Percentiles rank a stretch among this genome's conserved stretches.
Conservation (phyloP, 2,888 invertebrate species). For the Petrophora chlorosata region DNA sequence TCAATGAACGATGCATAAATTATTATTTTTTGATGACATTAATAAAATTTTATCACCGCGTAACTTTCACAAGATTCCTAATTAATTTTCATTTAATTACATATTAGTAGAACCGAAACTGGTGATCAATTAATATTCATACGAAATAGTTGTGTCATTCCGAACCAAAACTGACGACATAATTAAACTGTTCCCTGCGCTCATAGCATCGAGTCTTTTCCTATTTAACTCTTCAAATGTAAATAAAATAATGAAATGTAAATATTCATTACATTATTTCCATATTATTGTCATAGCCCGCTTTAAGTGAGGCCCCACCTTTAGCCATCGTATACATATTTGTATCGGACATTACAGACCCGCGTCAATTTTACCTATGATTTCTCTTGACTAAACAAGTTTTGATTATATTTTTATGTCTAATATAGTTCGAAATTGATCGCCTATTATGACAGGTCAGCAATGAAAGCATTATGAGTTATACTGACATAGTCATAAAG, state of each 20-base stretch:
- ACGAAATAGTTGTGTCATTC: too few species aligned
- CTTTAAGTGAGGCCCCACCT: slow-evolving; percentile 36
- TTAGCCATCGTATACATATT: slow-evolving; percentile 39
- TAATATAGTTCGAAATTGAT: slow-evolving; percentile 52
- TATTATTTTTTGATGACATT: too few species aligned
- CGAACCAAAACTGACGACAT: not conserved
- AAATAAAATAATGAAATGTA: slow-evolving; percentile 30
- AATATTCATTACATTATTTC: slow-evolving; percentile 28
- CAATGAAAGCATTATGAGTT: slow-evolving; percentile 54
- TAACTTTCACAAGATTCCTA: too few species aligned
- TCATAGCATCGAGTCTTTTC: slow-evolving; percentile 34
- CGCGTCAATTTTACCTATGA: slow-evolving; percentile 38
- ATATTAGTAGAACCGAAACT: too few species aligned
- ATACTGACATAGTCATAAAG: slow-evolving; percentile 49
- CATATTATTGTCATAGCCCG: slow-evolving; percentile 25
- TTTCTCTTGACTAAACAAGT: slow-evolving; percentile 49
- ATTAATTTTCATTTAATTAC: too few species aligned
- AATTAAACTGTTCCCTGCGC: not conserved
- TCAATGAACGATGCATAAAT: too few species aligned
- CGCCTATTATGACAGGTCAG: slow-evolving; percentile 51
- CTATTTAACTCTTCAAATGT: slow-evolving; percentile 27
- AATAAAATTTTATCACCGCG: too few species aligned
- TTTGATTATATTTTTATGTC: slow-evolving; percentile 54
- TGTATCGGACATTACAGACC: slow-evolving; percentile 34
- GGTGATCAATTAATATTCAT: too few species aligned